Evolutionary conservation across 2,113 vertebrate species (phyloP).

Genomic region (Cyprinus carpio): DNA sequence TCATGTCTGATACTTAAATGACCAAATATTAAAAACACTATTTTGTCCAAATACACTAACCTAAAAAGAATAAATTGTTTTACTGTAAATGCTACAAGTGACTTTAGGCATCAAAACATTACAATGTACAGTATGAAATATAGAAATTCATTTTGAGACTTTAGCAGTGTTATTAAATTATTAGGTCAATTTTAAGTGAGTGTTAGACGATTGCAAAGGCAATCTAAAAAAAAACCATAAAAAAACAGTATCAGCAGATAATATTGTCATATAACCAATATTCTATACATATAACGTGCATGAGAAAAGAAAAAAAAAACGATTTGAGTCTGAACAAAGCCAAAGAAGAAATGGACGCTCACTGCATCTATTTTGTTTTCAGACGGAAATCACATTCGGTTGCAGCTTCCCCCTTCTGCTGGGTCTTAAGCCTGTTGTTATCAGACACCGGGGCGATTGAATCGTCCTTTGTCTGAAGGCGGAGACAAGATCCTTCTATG

Average conservation of each 20-base stretch:
- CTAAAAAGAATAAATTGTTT: too few species aligned
- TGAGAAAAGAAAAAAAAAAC: neutral
- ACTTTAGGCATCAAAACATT: too few species aligned
- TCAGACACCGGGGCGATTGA: slow-evolving; percentile 58
- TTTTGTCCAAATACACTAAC: too few species aligned
- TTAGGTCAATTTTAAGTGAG: too few species aligned
- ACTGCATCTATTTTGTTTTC: slow-evolving; percentile 58
- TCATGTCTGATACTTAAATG: too few species aligned
- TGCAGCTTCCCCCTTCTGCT: slow-evolving; percentile 60
- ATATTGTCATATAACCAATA: neutral
- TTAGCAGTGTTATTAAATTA: too few species aligned
- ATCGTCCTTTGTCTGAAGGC: slow-evolving; percentile 60
- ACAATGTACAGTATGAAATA: too few species aligned
- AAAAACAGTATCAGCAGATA: neutral
- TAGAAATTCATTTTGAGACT: too few species aligned
- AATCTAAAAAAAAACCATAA: neutral
- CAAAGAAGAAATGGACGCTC: neutral
- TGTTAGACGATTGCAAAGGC: neutral
- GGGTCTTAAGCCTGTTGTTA: slow-evolving; percentile 60
- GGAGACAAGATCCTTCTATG: slow-evolving; percentile 60
- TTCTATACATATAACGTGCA: neutral
- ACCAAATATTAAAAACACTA: too few species aligned
- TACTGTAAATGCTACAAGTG: too few species aligned
- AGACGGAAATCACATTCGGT: slow-evolving; percentile 57
- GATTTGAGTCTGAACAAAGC: neutral